Percentiles rank a stretch among this genome's conserved stretches.
phyloP scores from a whole-genome alignment of 1,140 invertebrate species.

The Atopsyche davidsoni region DNA sequence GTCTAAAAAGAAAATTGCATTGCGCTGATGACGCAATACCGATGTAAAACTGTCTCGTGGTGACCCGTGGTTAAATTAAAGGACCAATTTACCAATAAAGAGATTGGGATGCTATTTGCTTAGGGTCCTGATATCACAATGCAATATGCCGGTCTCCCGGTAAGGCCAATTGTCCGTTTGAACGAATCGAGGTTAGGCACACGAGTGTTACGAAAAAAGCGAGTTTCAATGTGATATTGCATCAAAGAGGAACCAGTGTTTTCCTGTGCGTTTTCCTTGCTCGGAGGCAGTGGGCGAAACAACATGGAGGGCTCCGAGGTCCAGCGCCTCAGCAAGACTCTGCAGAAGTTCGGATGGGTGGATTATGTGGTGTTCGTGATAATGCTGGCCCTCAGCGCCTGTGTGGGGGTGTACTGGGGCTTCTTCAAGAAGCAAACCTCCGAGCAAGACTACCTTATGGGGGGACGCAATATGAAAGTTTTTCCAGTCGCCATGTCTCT shows the following conservation, averaged over 20 bases:
- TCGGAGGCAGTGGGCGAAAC: background rate
- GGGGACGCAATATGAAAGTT: constrained; percentile 70
- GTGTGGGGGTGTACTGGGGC: constrained; percentile 65
- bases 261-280: background rate
- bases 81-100: constrained; percentile 29
- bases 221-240: too few species aligned
- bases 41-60: background rate
- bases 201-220: too few species aligned
- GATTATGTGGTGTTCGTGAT: constrained; percentile 65
- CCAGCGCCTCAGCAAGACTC: constrained; percentile 14
- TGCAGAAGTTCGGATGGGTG: constrained; percentile 58
- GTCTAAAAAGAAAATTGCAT: too few species aligned
- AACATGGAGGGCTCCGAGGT: constrained; percentile 19
- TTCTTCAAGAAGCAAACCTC: constrained; percentile 57
- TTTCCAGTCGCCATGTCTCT: constrained; percentile 72
- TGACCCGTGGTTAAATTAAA: constrained; percentile 13
- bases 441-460: constrained; percentile 68
- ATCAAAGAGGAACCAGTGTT: too few species aligned
- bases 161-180: constrained; percentile 7
- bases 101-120: constrained; percentile 26
- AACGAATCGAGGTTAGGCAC: too few species aligned
- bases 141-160: constrained; percentile 17
- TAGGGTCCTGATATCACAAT: constrained; percentile 22
- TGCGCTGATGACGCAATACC: too few species aligned
- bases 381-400: constrained; percentile 64